A percentile compares a stretch with the other conserved stretches of the same genome.
Conservation (phyloP, 2,797 vertebrate genomes). For the Enteromius fasciolatus region DNA sequence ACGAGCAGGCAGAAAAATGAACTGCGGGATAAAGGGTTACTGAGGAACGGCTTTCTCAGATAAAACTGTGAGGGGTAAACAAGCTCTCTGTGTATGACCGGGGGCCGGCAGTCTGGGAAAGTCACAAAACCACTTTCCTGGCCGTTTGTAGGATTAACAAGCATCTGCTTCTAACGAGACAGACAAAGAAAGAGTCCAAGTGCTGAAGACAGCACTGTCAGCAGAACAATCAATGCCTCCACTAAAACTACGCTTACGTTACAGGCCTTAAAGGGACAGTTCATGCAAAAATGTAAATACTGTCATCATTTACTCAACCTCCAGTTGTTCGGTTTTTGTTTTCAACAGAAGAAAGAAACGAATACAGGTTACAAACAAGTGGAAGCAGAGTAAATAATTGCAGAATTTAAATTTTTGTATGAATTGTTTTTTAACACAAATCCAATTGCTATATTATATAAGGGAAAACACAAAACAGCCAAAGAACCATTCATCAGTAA, state of each 20-base stretch:
- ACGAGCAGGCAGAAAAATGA: constrained; percentile 21
- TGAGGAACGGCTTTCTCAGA: constrained; percentile 52
- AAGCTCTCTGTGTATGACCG: not conserved
- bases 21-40: constrained; percentile 53
- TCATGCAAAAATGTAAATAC: not conserved
- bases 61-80: not conserved
- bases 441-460: not conserved
- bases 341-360: not conserved
- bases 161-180: not conserved
- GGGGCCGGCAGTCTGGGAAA: not conserved
- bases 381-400: not conserved
- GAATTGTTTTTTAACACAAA: not conserved
- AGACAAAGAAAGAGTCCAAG: constrained; percentile 18
- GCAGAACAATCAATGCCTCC: not conserved
- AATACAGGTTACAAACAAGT: not conserved
- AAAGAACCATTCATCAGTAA: not conserved
- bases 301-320: not conserved
- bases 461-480: not conserved
- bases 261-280: not conserved
- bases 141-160: constrained; percentile 7
- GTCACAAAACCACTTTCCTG: constrained; percentile 11
- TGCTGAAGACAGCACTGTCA: not conserved
- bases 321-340: not conserved
- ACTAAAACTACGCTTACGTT: not conserved
- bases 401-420: not conserved